phyloP scores from a whole-genome alignment of 1,140 invertebrate species.

The Platyura marginata region DNA sequence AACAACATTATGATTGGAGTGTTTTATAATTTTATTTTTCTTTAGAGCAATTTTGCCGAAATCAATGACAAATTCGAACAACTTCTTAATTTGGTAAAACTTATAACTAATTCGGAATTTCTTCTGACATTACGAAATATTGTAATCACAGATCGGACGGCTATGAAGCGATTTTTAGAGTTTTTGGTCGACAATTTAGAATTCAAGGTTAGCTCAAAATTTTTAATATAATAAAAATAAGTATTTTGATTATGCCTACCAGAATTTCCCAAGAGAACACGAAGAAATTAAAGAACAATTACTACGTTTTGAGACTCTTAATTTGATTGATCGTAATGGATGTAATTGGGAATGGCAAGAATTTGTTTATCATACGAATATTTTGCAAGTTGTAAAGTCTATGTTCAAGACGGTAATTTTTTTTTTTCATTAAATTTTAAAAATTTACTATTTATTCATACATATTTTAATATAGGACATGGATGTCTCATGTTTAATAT shows the following conservation, averaged over 20 bases:
- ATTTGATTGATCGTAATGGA: constrained; percentile 22
- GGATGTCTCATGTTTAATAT: constrained; percentile 17
- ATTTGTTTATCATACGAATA: constrained; percentile 19
- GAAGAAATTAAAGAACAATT: constrained; percentile 20
- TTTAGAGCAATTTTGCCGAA: background rate
- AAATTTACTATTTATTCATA: background rate
- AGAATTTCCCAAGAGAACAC: constrained; percentile 10
- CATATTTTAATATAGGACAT: constrained; percentile 10
- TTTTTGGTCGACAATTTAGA: background rate
- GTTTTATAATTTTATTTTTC: background rate
- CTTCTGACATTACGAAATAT: constrained; percentile 16
- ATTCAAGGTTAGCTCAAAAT: background rate
- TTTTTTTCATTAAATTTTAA: background rate
- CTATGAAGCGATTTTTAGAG: constrained; percentile 13
- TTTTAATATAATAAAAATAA: background rate
- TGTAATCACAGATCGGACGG: constrained; percentile 15
- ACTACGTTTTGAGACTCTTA: constrained; percentile 17
- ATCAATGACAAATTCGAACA: background rate
- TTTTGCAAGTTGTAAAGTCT: constrained; percentile 5
- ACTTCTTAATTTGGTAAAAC: constrained; percentile 5
- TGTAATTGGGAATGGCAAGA: constrained; percentile 20
- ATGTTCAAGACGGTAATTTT: background rate
- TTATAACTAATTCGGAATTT: constrained; percentile 16
- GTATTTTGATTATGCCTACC: background rate
- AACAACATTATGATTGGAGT: background rate